Conservation (phyloP, 1,140 invertebrate genomes). For the Venturia canescens region DNA sequence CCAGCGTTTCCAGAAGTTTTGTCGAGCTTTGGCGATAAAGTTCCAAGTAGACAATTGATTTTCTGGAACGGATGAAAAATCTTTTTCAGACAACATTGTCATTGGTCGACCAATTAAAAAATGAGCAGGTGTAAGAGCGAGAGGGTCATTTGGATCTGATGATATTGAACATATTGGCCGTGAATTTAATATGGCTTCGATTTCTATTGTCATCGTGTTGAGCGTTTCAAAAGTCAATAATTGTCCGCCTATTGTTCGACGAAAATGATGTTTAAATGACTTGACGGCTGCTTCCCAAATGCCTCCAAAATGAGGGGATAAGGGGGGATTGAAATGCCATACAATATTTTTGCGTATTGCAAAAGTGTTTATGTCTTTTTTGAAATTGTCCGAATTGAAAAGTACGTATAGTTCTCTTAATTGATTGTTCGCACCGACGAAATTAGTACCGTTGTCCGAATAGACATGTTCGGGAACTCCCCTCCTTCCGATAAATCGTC, state of each 20-base stretch:
- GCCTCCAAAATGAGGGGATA: constrained; percentile 4
- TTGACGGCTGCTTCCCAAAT: constrained; percentile 12
- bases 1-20: not conserved
- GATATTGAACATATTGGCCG: not conserved
- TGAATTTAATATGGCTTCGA: constrained; percentile 22
- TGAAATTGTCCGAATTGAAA: not conserved
- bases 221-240: not conserved
- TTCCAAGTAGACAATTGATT: not conserved
- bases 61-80: constrained; percentile 8
- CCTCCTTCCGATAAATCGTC: not conserved
- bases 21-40: constrained; percentile 1
- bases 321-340: not conserved
- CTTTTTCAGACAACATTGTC: constrained; percentile 6
- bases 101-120: constrained; percentile 12
- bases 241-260: not conserved
- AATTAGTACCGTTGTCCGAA: constrained; percentile 6
- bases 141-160: constrained; percentile 6
- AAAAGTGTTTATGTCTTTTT: not conserved
- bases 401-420: not conserved
- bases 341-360: constrained; percentile 3
- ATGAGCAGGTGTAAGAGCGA: too few relatives aligned
- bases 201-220: not conserved
- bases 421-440: constrained; percentile 4
- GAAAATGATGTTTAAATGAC: constrained; percentile 6
- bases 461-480: constrained; percentile 3